Conservation (phyloP, 2,797 vertebrate species). For the Coregonus ussuriensis region DNA sequence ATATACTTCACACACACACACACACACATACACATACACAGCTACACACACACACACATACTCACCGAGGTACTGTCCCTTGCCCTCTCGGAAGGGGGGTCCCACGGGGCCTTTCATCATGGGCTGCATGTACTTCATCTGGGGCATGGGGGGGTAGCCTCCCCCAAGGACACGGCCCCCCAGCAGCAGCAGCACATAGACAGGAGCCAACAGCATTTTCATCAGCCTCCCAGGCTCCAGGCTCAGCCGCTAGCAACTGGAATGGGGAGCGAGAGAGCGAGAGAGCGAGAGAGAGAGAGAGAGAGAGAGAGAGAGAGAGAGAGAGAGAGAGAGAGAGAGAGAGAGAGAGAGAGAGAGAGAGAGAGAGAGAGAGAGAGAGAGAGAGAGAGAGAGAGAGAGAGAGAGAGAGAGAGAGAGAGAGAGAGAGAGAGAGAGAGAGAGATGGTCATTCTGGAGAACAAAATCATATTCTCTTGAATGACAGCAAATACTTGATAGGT, state of each 20-base stretch:
- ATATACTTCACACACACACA: neutral
- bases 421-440: no score
- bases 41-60: constrained; percentile 8
- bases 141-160: constrained; percentile 87
- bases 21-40: neutral
- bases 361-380: no score
- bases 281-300: neutral
- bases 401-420: no score
- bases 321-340: no score
- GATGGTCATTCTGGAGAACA: neutral
- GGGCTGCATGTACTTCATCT: constrained; percentile 96
- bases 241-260: constrained; percentile 60
- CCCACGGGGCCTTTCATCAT: constrained; percentile 98
- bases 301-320: no score
- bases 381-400: no score
- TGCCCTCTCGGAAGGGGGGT: constrained; percentile 97
- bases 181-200: constrained; percentile 73
- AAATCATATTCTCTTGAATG: neutral
- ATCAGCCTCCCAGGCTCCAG: constrained; percentile 54
- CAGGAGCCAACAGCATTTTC: constrained; percentile 74
- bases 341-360: no score
- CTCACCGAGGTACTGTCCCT: constrained; percentile 98
- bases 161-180: constrained; percentile 80
- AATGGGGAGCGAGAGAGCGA: constrained; percentile 13
- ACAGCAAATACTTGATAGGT: neutral